A percentile compares a stretch with the other conserved stretches of the same genome.
Conservation (phyloP, 2,113 vertebrate genomes). For the Laticauda laticaudata region DNA sequence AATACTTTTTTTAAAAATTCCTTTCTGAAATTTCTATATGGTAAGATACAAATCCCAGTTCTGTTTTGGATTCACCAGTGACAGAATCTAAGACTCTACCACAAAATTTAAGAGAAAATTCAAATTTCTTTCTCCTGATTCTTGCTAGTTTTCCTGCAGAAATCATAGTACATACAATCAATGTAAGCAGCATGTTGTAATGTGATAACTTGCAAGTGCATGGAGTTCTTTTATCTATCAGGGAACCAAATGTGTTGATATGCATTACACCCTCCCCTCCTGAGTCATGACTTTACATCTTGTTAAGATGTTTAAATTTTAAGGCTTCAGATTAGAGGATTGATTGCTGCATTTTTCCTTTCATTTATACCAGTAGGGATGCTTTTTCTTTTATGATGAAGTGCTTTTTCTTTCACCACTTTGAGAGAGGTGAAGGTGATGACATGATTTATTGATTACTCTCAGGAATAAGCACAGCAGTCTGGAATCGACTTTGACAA, state of each 20-base stretch:
- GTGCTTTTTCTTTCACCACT: conserved; percentile 54
- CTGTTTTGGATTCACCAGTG: conserved; percentile 40
- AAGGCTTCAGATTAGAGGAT: conserved; percentile 66
- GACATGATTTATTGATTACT: conserved; percentile 78
- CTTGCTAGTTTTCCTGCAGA: conserved; percentile 19
- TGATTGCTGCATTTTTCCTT: conserved; percentile 71
- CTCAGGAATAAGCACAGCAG: conserved; percentile 65
- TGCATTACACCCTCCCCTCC: conserved; percentile 55
- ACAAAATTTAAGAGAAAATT: conserved; percentile 38
- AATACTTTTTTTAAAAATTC: conserved; percentile 1
- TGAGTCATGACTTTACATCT: conserved; percentile 73
- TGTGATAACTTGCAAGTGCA: conserved; percentile 31
- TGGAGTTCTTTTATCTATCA: conserved; percentile 54
- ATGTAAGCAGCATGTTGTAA: conserved; percentile 35
- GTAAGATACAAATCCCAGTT: conserved; percentile 53
- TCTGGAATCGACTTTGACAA: conserved; percentile 72
- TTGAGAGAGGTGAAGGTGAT: conserved; percentile 68
- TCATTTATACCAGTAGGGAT: conserved; percentile 66
- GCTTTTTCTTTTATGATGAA: conserved; percentile 70
- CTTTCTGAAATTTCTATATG: conserved; percentile 8
- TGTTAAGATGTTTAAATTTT: conserved; percentile 73
- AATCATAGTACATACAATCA: conserved; percentile 38
- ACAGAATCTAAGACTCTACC: conserved; percentile 16
- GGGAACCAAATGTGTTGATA: conserved; percentile 44
- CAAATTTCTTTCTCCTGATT: conserved; percentile 53